These are phyloP conservation scores for Hyles vespertilio DNA, from an alignment of 1,140 invertebrate genomes.

Conservation along the genomic window DNA sequence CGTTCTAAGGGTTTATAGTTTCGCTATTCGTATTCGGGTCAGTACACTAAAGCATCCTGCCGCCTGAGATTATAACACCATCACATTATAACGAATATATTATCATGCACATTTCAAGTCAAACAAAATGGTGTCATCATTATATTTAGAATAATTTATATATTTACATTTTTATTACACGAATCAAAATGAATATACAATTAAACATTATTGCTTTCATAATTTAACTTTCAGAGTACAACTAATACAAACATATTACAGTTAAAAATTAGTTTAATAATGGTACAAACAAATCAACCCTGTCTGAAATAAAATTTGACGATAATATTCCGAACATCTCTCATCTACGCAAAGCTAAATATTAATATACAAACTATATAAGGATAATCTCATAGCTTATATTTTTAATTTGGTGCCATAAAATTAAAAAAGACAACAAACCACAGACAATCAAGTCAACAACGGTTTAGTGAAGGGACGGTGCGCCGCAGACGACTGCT, in stretches of 20 bases:
- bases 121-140: conserved; percentile 5
- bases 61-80: no score
- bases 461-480: no score
- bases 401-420: conserved; percentile 7
- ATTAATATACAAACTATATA: conserved; percentile 7
- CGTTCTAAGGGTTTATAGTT: no score
- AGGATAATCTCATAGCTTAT: conserved; percentile 14
- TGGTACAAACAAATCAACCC: background rate
- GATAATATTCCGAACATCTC: conserved; percentile 4
- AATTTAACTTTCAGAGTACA: background rate
- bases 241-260: no score
- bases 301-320: conserved; percentile 8
- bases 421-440: conserved; percentile 6
- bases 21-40: no score
- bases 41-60: no score
- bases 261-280: no score
- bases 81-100: background rate
- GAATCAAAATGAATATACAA: background rate
- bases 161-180: conserved; percentile 7
- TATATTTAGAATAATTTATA: conserved; percentile 8
- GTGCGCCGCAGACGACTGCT: no score
- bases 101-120: conserved; percentile 3
- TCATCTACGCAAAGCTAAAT: conserved; percentile 1
- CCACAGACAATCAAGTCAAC: no score
- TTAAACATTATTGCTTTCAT: background rate